Evolutionary conservation across 2,888 invertebrate genomes (phyloP).

Genomic region (Gandaritis pyraliata): DNA sequence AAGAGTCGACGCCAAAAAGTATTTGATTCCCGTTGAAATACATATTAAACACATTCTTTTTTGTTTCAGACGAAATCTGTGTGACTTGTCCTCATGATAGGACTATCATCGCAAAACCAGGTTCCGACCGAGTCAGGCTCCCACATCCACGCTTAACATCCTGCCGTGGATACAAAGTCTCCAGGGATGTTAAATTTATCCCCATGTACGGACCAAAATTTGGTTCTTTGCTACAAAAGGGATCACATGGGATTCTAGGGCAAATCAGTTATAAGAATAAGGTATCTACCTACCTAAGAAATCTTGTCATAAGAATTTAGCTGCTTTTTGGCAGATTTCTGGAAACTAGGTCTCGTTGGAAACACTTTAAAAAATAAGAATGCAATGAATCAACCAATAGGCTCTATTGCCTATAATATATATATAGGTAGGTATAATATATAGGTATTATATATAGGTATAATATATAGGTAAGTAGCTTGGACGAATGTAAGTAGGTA

Average conservation of each 20-base stretch:
- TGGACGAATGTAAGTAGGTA: too few species aligned
- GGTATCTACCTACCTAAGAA: too few species aligned
- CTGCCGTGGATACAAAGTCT: slow-evolving; percentile 62
- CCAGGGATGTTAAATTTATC: slow-evolving; percentile 57
- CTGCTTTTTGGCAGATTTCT: too few species aligned
- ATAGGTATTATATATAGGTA: too few species aligned
- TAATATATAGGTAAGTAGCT: too few species aligned
- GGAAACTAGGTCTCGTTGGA: too few species aligned
- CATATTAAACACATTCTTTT: not conserved
- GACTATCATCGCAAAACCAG: slow-evolving; percentile 68
- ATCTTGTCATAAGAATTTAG: slow-evolving; percentile 12
- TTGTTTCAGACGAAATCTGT: slow-evolving; percentile 51
- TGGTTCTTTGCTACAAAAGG: slow-evolving; percentile 67
- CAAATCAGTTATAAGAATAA: slow-evolving; percentile 61
- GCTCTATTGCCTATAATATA: too few species aligned
- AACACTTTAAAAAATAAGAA: too few species aligned
- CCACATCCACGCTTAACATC: slow-evolving; percentile 61
- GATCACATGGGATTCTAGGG: slow-evolving; percentile 70
- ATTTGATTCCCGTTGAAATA: not conserved
- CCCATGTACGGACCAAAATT: slow-evolving; percentile 73
- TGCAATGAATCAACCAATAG: too few species aligned
- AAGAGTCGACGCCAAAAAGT: too few species aligned
- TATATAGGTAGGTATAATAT: too few species aligned
- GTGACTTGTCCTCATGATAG: slow-evolving; percentile 75
- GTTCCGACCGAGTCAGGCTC: slow-evolving; percentile 63